Percentiles rank a stretch among this genome's conserved stretches.
Evolutionary conservation across 1,140 invertebrate species (phyloP).

Genomic region (Melitaea cinxia): DNA sequence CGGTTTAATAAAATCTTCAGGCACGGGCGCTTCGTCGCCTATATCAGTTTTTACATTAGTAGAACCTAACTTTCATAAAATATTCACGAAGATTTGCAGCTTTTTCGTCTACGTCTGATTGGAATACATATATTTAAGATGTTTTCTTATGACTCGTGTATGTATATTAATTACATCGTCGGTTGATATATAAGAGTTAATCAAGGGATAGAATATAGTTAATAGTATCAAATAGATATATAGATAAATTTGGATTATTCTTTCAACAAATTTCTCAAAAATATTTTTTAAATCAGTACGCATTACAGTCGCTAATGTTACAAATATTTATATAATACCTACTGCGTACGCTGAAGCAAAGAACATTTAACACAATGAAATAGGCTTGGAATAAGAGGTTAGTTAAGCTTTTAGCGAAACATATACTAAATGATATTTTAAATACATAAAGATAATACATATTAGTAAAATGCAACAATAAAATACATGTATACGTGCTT

Average conservation of each 20-base stretch:
- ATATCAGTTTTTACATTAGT: slow-evolving; percentile 65
- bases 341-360: slow-evolving; percentile 70
- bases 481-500: slow-evolving; percentile 4
- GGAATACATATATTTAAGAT: slow-evolving; percentile 72
- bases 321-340: slow-evolving; percentile 38
- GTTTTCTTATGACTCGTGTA: slow-evolving; percentile 73
- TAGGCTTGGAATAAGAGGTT: slow-evolving; percentile 20
- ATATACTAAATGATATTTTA: slow-evolving; percentile 20
- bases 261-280: slow-evolving; percentile 49
- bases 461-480: slow-evolving; percentile 13
- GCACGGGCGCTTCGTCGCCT: slow-evolving; percentile 96
- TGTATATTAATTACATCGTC: slow-evolving; percentile 54
- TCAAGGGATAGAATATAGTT: slow-evolving; percentile 58
- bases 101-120: slow-evolving; percentile 39
- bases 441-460: slow-evolving; percentile 12
- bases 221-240: slow-evolving; percentile 59
- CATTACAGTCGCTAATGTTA: slow-evolving; percentile 75
- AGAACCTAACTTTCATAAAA: slow-evolving; percentile 31
- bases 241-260: slow-evolving; percentile 47
- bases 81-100: slow-evolving; percentile 58
- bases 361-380: slow-evolving; percentile 40
- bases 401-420: slow-evolving; percentile 34
- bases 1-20: slow-evolving; percentile 94
- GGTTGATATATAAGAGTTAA: slow-evolving; percentile 66
- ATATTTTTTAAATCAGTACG: slow-evolving; percentile 69